Conservation (phyloP, 2,888 invertebrate genomes). For the Pegoplata infirma region DNA sequence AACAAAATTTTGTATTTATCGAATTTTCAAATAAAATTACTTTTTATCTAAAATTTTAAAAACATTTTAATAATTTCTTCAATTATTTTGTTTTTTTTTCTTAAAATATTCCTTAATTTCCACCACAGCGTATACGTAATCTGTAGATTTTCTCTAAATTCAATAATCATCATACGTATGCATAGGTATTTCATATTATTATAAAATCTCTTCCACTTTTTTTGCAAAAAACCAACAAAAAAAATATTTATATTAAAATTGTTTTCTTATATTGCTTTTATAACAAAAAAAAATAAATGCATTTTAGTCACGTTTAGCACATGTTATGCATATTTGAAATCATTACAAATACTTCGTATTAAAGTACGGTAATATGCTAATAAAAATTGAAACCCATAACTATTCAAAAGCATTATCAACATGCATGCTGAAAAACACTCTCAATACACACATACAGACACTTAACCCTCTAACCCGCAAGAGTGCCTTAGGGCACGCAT, state of each 20-base stretch:
- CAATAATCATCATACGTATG: conserved; percentile 60
- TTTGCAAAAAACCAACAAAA: conserved; percentile 6
- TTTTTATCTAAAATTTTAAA: too few species aligned
- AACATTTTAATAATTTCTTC: too few species aligned
- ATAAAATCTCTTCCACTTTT: conserved; percentile 45
- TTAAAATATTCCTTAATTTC: background rate
- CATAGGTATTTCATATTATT: conserved; percentile 51
- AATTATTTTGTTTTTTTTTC: too few species aligned
- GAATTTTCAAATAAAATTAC: too few species aligned
- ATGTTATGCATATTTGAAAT: conserved; percentile 63
- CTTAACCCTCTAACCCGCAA: too few species aligned
- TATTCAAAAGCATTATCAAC: conserved; percentile 57
- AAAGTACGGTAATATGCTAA: conserved; percentile 54
- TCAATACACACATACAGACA: too few species aligned
- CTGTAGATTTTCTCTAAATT: conserved; percentile 41
- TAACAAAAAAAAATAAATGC: conserved; percentile 39
- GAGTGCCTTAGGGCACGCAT: too few species aligned
- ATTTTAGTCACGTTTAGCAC: conserved; percentile 63
- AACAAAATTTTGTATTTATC: too few species aligned
- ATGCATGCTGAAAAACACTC: conserved; percentile 24
- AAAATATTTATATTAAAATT: background rate
- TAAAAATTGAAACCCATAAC: conserved; percentile 61
- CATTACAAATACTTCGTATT: conserved; percentile 62
- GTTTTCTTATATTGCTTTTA: conserved; percentile 12
- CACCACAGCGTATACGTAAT: conserved; percentile 48